Base-by-base conservation (phyloP, 2,113 vertebrate genomes). In the Ictalurus furcatus region DNA sequence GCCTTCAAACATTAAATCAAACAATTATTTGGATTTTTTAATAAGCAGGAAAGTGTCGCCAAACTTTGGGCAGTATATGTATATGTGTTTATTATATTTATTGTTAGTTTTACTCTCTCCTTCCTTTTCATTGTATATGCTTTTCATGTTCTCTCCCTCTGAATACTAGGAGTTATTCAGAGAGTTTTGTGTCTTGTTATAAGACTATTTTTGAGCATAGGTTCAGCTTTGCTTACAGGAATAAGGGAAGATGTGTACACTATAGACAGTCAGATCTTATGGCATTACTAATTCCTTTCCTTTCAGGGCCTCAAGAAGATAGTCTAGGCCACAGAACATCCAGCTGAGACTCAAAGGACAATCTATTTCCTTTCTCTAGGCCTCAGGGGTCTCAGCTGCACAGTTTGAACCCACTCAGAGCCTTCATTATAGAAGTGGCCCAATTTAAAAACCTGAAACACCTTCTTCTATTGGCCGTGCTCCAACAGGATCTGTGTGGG, bases 301-400 rank as follows among this genome's bases (percentile, higher is more conserved):
- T 91, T 90, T 89, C 4, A 65, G 88, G 79, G 80, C 37, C 69
- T 94, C 30, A 85, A 89, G 48, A 82, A 91, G 88, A 93, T 91
- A 85, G 92, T 93, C 92, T 87, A 92, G 95, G 88, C 93, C 78
- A 90, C 17, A 91, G 91, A 93, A 93, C 93, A 92, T 94, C 91
- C 91, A 88, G 90, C 93, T 90, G 86, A 85, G 90, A 91, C 84
- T 78, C 88, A 91, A 90, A 90, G 90, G 91, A 94, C 84, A 91
- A 90, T 88, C 88, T 92, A 88, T 85, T 63, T 85, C 67, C 37
- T 90, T 91, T 90, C 90, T 92, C 61, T 56, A 87, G 28, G 84
- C 71, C 89, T 83, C 88, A 92, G 88, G 91, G 94, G 94, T 92
- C 92, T 92, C 92, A 73, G 48, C 89, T 92, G 65, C 87, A 73